Evolutionary conservation across 2,888 invertebrate species (phyloP).

Genomic region (Automeris io): DNA sequence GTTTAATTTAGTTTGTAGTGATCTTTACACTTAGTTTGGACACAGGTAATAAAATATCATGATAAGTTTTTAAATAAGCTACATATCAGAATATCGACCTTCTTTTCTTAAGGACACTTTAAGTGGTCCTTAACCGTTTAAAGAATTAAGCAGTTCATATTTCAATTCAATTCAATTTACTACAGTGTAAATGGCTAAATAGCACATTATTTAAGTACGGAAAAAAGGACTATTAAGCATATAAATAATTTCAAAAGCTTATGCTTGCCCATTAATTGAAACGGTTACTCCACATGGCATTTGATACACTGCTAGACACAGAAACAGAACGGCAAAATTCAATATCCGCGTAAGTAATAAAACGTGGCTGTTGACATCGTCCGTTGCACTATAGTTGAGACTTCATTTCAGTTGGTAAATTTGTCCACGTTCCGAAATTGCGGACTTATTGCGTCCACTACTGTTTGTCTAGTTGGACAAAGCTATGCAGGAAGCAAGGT

Average conservation of each 20-base stretch:
- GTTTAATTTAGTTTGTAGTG: too few relatives aligned
- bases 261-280: background rate
- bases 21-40: too few relatives aligned
- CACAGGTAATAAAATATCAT: too few relatives aligned
- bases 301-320: slow-evolving; percentile 20
- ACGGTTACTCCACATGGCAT: background rate
- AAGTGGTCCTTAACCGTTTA: too few relatives aligned
- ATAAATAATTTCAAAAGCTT: background rate
- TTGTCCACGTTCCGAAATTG: slow-evolving; percentile 66
- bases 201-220: too few relatives aligned
- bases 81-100: too few relatives aligned
- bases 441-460: slow-evolving; percentile 65
- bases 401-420: slow-evolving; percentile 71
- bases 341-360: slow-evolving; percentile 62
- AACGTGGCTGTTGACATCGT: slow-evolving; percentile 64
- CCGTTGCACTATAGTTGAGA: slow-evolving; percentile 50
- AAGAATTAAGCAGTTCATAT: too few relatives aligned
- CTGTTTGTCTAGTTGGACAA: slow-evolving; percentile 59
- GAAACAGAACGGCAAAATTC: slow-evolving; percentile 52
- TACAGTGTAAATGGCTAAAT: too few relatives aligned
- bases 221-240: too few relatives aligned
- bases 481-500: slow-evolving; percentile 64
- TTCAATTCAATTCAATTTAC: too few relatives aligned
- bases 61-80: too few relatives aligned
- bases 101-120: too few relatives aligned